Percentiles rank a stretch among this genome's conserved stretches.
phyloP scores from a whole-genome alignment of 1,140 invertebrate species.

The Arion vulgaris region DNA sequence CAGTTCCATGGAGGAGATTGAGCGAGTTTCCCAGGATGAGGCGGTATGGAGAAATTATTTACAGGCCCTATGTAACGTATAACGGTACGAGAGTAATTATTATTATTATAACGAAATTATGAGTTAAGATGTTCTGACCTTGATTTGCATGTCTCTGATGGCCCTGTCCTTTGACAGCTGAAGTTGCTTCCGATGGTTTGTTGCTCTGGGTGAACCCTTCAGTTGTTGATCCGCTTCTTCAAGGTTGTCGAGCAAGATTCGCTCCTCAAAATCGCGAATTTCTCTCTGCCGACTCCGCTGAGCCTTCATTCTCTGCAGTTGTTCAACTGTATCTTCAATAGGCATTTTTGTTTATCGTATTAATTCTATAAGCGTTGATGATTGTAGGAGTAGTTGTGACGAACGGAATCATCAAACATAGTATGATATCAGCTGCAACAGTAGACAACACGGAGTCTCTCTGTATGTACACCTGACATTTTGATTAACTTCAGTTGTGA shows the following conservation, averaged over 20 bases:
- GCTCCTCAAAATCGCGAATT: conserved; percentile 56
- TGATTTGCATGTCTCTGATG: conserved; percentile 52
- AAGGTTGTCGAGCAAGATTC: conserved; percentile 54
- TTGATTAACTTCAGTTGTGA: background rate
- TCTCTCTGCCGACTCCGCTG: conserved; percentile 48
- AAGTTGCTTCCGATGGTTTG: conserved; percentile 38
- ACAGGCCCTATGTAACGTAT: no score
- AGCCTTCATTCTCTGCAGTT: conserved; percentile 48
- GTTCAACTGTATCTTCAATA: conserved; percentile 38
- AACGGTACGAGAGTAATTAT: no score
- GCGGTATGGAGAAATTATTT: no score
- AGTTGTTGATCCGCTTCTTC: conserved; percentile 46
- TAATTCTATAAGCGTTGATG: background rate
- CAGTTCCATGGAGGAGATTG: no score
- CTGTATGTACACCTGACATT: no score
- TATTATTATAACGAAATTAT: no score
- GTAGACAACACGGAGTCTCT: no score
- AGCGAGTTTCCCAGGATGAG: no score
- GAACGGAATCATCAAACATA: no score
- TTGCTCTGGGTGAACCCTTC: conserved; percentile 17
- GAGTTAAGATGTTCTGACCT: conserved; percentile 53
- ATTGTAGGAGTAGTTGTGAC: background rate
- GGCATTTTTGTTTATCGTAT: conserved; percentile 28
- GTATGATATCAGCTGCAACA: no score
- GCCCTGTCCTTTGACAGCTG: conserved; percentile 54